Conservation (phyloP, 2,797 vertebrate genomes). For the Chelonia mydas region DNA sequence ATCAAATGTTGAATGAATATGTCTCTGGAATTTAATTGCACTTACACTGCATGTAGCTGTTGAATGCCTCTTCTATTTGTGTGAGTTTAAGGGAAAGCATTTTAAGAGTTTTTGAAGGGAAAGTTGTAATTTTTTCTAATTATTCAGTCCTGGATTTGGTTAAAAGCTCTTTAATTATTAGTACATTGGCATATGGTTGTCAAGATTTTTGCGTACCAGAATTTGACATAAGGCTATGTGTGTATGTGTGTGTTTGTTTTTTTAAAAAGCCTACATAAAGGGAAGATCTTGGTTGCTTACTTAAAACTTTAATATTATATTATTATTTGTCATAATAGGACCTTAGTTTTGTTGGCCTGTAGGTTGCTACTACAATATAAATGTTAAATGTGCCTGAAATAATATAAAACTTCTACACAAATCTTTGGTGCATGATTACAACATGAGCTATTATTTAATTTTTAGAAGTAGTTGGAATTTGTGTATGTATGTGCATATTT, state of each 20-base stretch:
- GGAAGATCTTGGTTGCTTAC: not conserved
- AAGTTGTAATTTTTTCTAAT: not conserved
- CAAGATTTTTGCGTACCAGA: not conserved
- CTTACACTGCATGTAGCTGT: not conserved
- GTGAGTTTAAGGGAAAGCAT: not conserved
- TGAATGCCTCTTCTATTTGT: not conserved
- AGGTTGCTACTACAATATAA: not conserved
- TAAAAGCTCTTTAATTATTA: not conserved
- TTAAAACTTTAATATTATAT: not conserved
- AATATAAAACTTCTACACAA: not conserved
- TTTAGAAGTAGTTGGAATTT: not conserved
- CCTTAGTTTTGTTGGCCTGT: accelerated
- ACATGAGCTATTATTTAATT: not conserved
- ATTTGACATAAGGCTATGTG: not conserved
- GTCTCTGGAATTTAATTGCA: not conserved
- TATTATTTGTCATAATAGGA: not conserved
- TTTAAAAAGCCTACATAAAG: not conserved
- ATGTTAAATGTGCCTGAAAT: not conserved
- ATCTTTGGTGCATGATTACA: not conserved
- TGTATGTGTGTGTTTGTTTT: not conserved
- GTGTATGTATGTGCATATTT: not conserved
- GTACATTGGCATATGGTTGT: not conserved
- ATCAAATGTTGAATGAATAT: not conserved
- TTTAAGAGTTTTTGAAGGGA: not conserved
- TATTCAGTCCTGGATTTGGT: not conserved